Evolutionary conservation across 2,888 invertebrate genomes (phyloP), one percentile per base, ranked within the genome.

Genomic region (Eueremaeus valkanovi): DNA sequence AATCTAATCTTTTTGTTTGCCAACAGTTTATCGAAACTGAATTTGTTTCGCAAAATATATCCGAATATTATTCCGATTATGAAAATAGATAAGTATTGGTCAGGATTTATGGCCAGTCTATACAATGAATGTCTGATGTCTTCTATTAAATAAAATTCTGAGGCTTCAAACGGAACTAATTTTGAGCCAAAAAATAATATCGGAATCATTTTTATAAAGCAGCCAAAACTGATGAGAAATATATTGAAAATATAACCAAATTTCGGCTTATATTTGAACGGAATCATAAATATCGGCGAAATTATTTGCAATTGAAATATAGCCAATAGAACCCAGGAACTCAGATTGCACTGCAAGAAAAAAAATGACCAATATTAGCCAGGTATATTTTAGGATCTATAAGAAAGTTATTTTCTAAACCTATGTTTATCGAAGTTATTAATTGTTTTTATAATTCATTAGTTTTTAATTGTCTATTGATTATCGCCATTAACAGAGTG

Each of bases 271-370:
- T 49, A 13, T 8, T 55, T 58, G 9, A 51, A 72, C 1, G 72
- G 42, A 1, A 55, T 9, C 42, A 75, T 33, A 63, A 75, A 40
- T 72, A 75, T 8, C 13, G 75, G 75, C 13, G 75, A 49, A 24
- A 58, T 33, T 8, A 75, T 9, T n/a, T 72, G 49, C 27, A 75
- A 33, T 29, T 75, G 72, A 58, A 75, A 75, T 27, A 75, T 21
- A 18, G 40, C 45, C 0, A 33, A 72, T 18, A 72, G 18, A 8
- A 72, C 0, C 27, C 45, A 51, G n/a, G n/a, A 18, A n/a, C 13
- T 24, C 24, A 21, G 36, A 29, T 8, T 13, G 27, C 72, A 75
- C 75, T 72, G 16, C 18, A 72, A 70, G 31, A 16, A 9, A 66
- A 24, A 21, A 55, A n/a, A n/a, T n/a, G n/a, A n/a, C n/a, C n/a